Base-by-base conservation (phyloP, 2,113 vertebrate species). In the Platysteira castanea region DNA sequence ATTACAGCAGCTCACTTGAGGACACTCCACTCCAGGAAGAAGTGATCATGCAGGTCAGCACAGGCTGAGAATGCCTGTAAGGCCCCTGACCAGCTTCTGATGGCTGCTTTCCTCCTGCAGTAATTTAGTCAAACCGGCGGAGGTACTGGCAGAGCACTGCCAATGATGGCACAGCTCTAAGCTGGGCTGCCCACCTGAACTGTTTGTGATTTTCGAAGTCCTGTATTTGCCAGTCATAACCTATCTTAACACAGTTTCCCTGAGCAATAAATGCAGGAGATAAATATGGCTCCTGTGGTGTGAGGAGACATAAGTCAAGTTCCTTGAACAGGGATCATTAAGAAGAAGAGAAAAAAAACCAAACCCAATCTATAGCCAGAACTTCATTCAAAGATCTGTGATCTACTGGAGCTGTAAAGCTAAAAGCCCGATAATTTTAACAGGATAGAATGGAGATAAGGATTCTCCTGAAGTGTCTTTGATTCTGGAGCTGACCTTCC, bases 381-480 rank as follows among this genome's bases (percentile, higher is more conserved):
- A 46, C 24, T 69, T 53, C 6, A 14, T 80, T 69, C 67, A 65
- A 82, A 85, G 50, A 59, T 14, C 41, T 90, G 28, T 70, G 64
- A 41, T 70, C 42, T 80, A 60, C 75, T 94, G 84, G 67, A 87
- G 19, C 50, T 90, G 33, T 26, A 68, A 85, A 63, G 42, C 75
- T 90, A 70, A 74, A 89, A 64, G 27, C 54, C 57, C 73, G 42
- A 57, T 87, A 78, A 59, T 91, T 88, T 80, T 86, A 84, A 64
- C 47, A 52, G 39, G 67, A n/a, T 64, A 37, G 79, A 83, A 77
- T 63, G 76, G 35, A 90, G 85, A 80, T 77, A 74, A 81, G 50
- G 59, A 50, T 67, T 83, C 50, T 95, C 47, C n/a, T 90, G 71
- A 84, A 86, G 28, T n/a, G 24, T 71, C 79, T 94, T 95, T 60